Base-by-base conservation (phyloP, 2,888 invertebrate species). In the Coelopa pilipes region DNA sequence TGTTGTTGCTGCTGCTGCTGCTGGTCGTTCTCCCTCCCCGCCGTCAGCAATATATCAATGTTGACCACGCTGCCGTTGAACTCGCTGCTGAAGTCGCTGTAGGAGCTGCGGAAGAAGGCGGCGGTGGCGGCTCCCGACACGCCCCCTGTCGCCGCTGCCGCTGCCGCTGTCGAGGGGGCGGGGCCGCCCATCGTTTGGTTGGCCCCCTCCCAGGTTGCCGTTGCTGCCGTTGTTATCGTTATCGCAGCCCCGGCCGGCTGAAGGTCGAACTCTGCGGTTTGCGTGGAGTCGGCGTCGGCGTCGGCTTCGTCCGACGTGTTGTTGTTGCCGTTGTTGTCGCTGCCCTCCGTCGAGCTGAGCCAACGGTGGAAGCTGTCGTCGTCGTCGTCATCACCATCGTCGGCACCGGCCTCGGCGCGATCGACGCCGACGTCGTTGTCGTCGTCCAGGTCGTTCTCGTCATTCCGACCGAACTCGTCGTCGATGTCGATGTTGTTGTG, bases 21-120 rank as follows among this genome's bases (percentile, higher is more conserved):
- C 59, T 75, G 76, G 17, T 80, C 78, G 73, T 82, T 81, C 75
- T 82, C 81, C 81, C 84, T 83, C 74, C 84, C 84, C 76, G 85
- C 83, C 80, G 84, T 86, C 81, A 86, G 81, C 82, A 84, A 82
- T 78, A 86, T 84, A 81, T 86, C 86, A 81, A 86, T 83, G 81
- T 85, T 85, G 75, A 84, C 86, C 77, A 85, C 83, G 77, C 83
- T 85, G 47, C 85, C 84, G 80, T 85, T 84, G 79, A 83, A 84
- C 80, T 85, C 84, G 46, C 83, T 83, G 80, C 85, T 85, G 78
- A 83, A 85, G 79, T 85, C 85, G 77, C 83, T 84, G 81, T 83
- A 85, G 72, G 85, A 83, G 81, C 85, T 84, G 76, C 83, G 85
- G 81, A 85, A 83, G 81, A 84, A 85, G 73, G 77, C 77, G 46